A percentile compares a stretch with the other conserved stretches of the same genome.
Conservation (phyloP, 2,888 invertebrate genomes). For the Perithous albicinctus region DNA sequence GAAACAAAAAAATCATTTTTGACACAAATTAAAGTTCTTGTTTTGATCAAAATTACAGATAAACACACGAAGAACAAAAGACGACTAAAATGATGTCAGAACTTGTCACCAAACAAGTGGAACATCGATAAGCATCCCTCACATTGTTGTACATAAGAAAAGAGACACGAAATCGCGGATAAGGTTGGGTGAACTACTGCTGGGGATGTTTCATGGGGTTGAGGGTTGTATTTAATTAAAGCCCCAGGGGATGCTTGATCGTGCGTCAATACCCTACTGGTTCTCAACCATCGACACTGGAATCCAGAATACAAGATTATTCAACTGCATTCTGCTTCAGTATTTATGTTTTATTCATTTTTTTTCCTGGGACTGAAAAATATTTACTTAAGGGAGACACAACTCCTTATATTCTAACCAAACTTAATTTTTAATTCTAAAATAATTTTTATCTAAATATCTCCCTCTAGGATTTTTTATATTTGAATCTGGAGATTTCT, state of each 20-base stretch:
- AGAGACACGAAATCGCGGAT: conserved; percentile 30
- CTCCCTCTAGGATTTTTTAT: too few relatives aligned
- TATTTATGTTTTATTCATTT: background rate
- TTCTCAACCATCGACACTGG: conserved; percentile 74
- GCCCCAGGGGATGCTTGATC: conserved; percentile 83
- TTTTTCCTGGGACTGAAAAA: too few relatives aligned
- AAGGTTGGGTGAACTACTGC: conserved; percentile 39
- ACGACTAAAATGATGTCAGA: background rate
- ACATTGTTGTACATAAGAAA: conserved; percentile 34
- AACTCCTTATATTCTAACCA: too few relatives aligned
- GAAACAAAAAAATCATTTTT: too few relatives aligned
- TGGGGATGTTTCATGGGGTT: conserved; percentile 61
- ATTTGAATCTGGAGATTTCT: too few relatives aligned
- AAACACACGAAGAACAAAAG: background rate
- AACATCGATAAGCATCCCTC: conserved; percentile 20
- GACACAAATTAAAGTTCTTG: too few relatives aligned
- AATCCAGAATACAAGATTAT: conserved; percentile 5
- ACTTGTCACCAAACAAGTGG: background rate
- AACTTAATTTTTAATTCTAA: too few relatives aligned
- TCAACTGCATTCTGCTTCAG: background rate
- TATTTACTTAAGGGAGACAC: background rate
- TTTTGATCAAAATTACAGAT: too few relatives aligned
- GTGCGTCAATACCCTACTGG: conserved; percentile 83
- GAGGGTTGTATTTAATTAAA: conserved; percentile 84
- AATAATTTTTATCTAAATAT: background rate